Percentiles rank a stretch among this genome's conserved stretches.
Conservation (phyloP, 1,140 invertebrate species). For the Diorhabda elongata region DNA sequence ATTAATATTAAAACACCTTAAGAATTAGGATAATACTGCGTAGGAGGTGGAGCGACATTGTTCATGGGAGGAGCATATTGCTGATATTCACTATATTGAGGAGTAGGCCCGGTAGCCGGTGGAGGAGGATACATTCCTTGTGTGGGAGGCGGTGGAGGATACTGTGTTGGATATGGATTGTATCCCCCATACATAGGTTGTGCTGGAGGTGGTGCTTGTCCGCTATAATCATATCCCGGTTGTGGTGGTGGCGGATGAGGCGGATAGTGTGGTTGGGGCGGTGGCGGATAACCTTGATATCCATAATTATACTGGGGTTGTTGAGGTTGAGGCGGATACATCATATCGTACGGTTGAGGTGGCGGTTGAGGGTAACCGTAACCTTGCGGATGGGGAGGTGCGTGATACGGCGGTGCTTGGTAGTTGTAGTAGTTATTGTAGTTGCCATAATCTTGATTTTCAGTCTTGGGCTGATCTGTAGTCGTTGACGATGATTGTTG, state of each 20-base stretch:
- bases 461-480: conserved; percentile 29
- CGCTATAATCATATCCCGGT: conserved; percentile 31
- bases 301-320: conserved; percentile 42
- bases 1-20: conserved; percentile 11
- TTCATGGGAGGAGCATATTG: conserved; percentile 25
- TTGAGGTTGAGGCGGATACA: conserved; percentile 33
- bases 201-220: conserved; percentile 29
- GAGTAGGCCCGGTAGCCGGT: conserved; percentile 17
- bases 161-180: conserved; percentile 50
- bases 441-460: conserved; percentile 32
- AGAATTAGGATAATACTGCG: conserved; percentile 15
- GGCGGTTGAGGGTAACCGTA: conserved; percentile 30
- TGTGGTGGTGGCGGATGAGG: conserved; percentile 35
- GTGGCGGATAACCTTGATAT: conserved; percentile 34
- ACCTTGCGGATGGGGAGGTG: conserved; percentile 33
- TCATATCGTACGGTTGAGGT: conserved; percentile 36
- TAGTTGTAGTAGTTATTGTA: conserved; percentile 41
- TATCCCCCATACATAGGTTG: conserved; percentile 50
- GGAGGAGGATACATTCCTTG: conserved; percentile 38
- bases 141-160: conserved; percentile 50
- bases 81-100: conserved; percentile 35
- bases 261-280: conserved; percentile 36
- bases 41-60: conserved; percentile 10
- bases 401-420: conserved; percentile 35
- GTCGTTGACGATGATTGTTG: conserved; percentile 23